A percentile compares a stretch with the other conserved stretches of the same genome.
phyloP scores from a whole-genome alignment of 2,888 invertebrate species.

The Halocaridina rubra region DNA sequence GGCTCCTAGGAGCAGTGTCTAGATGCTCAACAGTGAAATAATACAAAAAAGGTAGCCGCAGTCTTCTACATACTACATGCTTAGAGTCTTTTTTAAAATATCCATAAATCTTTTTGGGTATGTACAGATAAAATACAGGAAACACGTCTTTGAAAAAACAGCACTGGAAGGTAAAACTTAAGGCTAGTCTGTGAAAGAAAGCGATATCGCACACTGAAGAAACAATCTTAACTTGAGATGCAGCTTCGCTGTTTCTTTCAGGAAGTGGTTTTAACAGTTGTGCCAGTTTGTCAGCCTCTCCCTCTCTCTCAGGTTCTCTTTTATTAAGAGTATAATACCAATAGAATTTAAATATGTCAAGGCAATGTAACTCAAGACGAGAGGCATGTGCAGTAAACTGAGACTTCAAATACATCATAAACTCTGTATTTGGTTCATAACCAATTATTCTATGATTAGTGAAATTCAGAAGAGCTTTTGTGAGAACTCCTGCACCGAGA shows the following conservation, averaged over 20 bases:
- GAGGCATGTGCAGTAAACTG: background rate
- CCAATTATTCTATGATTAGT: slow-evolving; percentile 10
- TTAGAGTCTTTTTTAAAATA: background rate
- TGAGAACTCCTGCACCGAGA: slow-evolving; percentile 21
- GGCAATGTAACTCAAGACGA: background rate
- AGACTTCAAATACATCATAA: background rate
- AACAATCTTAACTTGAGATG: slow-evolving; percentile 15
- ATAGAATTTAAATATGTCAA: background rate
- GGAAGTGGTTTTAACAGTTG: slow-evolving; percentile 6
- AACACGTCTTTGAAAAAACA: slow-evolving; percentile 19
- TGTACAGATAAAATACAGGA: slow-evolving; percentile 24
- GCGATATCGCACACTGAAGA: background rate
- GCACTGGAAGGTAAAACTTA: slow-evolving; percentile 23
- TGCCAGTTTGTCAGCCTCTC: background rate
- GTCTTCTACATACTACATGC: background rate
- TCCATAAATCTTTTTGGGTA: background rate
- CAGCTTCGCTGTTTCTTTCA: background rate
- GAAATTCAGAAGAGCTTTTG: background rate
- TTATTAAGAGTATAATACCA: background rate
- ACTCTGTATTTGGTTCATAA: slow-evolving; percentile 21
- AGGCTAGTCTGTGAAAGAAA: background rate
- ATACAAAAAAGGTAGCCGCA: background rate
- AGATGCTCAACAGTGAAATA: background rate
- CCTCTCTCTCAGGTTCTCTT: background rate
- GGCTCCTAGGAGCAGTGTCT: background rate